Evolutionary conservation across 1,140 invertebrate species (phyloP).

Genomic region (Gonatopus flavifemur): DNA sequence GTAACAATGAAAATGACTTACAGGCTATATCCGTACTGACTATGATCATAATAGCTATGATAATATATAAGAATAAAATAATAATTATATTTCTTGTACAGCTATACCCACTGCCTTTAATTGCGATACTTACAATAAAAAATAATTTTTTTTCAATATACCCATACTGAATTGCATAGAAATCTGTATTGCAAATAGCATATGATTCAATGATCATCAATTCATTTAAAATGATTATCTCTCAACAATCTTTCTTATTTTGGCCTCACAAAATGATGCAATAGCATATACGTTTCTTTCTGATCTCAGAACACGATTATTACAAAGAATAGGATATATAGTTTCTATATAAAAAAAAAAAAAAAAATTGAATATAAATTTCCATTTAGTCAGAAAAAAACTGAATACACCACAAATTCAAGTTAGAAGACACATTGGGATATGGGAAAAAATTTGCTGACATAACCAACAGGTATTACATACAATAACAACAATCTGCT

Average conservation of each 20-base stretch:
- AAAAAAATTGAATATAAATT: too few relatives aligned
- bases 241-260: conserved; percentile 6
- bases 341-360: too few relatives aligned
- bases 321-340: conserved; percentile 9
- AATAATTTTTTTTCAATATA: conserved; percentile 25
- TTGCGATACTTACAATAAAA: conserved; percentile 45
- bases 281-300: conserved; percentile 3
- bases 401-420: too few relatives aligned
- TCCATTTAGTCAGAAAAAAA: too few relatives aligned
- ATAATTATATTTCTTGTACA: conserved; percentile 48
- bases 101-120: conserved; percentile 53
- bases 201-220: conserved; percentile 16
- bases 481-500: not conserved
- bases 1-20: conserved; percentile 59
- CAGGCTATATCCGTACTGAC: conserved; percentile 44
- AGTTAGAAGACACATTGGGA: too few relatives aligned
- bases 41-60: conserved; percentile 47
- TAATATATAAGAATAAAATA: conserved; percentile 55
- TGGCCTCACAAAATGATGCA: conserved; percentile 4
- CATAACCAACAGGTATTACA: too few relatives aligned
- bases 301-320: conserved; percentile 1
- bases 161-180: too few relatives aligned
- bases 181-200: conserved; percentile 12
- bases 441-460: too few relatives aligned
- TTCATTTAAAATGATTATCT: conserved; percentile 12